Evolutionary conservation across 2,888 invertebrate species (phyloP), one percentile per base, ranked within the genome.

Genomic region (Calliopum simillimum): DNA sequence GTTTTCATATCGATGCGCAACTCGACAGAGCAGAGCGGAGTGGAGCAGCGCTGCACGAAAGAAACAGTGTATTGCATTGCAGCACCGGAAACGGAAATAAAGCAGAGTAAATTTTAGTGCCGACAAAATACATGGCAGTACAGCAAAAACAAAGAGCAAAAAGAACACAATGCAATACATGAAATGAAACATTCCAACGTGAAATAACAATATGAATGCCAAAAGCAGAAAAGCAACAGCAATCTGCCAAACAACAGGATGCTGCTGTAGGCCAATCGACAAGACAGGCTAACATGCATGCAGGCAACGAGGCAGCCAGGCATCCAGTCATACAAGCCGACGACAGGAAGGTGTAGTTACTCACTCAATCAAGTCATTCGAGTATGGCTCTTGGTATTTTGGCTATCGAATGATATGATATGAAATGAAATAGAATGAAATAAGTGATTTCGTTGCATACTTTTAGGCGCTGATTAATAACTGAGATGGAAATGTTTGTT

Each of bases 21-120:
- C 33, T 33, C 8, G 51, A 16, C 19, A 51, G 51, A 11, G 4
- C 51, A 51, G 2, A 4, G 2, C 1, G 47, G 2, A 21, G n/a
- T n/a, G 19, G 25, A 44, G 11, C n/a, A 14, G 46, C 14, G 49
- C 43, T 51, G 1, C 8, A 33, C 8, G 33, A 8, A 53, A 66
- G 33, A 8, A 53, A 66, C 55, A 66, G 49, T 44, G 19, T 16
- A 66, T 16, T 55, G 58, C 67, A 67, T 49, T n/a, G 43, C 14
- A 46, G 25, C 21, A 67, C 58, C 46, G 41, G 53, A 47, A 68
- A 58, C 59, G 53, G 59, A 59, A 46, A 23, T 55, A 23, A 21
- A 19, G 33, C 33, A 33, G 33, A 33, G 33, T 33, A 33, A 33
- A 33, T 33, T 33, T 33, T 33, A 33, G 33, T 33, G 4, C 55